These are phyloP conservation scores for Miopithecus talapoin DNA, from an alignment of 2,797 vertebrate species.

Conservation along the genomic window DNA sequence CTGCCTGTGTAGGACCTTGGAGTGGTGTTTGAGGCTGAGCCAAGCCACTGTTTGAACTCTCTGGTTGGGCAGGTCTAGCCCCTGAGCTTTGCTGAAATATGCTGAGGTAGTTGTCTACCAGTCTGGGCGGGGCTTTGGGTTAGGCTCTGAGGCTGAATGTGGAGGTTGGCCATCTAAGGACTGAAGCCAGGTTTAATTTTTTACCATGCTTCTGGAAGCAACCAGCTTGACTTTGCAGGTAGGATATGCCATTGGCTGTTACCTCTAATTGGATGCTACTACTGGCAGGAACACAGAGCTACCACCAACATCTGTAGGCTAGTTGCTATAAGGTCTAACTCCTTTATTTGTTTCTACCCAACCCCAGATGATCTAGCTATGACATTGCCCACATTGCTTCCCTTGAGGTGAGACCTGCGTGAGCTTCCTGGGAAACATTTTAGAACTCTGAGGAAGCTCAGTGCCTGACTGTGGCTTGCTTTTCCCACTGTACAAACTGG, in stretches of 20 bases:
- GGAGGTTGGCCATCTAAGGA: not conserved
- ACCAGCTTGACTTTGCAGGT: not conserved
- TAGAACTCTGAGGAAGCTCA: not conserved
- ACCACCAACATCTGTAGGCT: not conserved
- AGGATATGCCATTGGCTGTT: not conserved
- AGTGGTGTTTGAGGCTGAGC: not conserved
- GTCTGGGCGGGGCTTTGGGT: not conserved
- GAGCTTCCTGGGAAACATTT: not conserved
- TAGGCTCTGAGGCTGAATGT: not conserved
- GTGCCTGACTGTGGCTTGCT: not conserved
- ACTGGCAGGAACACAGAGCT: not conserved
- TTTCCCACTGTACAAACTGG: not conserved
- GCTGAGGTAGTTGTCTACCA: not conserved
- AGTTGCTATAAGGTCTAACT: not conserved
- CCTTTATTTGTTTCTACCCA: not conserved
- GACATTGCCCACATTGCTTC: not conserved
- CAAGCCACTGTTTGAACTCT: not conserved
- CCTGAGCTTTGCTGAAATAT: not conserved
- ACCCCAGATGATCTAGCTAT: not conserved
- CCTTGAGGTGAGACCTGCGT: not conserved
- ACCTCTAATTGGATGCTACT: not conserved
- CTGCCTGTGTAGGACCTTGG: not conserved
- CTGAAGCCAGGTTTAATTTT: not conserved
- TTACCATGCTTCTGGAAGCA: not conserved
- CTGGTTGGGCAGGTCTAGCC: not conserved